These are phyloP conservation scores for Pemphigus obesinymphae DNA, from an alignment of 1,140 invertebrate genomes.

Conservation along the genomic window DNA sequence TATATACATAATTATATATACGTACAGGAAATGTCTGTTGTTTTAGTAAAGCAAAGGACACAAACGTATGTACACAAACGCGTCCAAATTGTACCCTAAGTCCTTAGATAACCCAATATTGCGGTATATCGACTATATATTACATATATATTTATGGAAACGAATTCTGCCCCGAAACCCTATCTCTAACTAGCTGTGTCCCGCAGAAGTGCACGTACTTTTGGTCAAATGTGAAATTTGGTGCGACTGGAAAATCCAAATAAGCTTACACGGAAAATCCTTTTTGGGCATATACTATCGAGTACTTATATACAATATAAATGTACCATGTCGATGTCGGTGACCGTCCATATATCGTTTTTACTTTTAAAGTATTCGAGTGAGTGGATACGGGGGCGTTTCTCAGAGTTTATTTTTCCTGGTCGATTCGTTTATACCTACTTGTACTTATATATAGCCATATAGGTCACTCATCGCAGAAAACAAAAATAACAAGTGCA, in stretches of 20 bases:
- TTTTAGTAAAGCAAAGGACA: too few relatives aligned
- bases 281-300: background rate
- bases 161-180: background rate
- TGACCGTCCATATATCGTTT: background rate
- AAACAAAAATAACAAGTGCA: background rate
- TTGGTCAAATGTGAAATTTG: background rate
- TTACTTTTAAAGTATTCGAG: background rate
- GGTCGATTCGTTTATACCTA: too few relatives aligned
- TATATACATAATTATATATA: background rate
- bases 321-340: too few relatives aligned
- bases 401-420: background rate
- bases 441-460: background rate
- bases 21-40: background rate
- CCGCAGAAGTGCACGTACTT: background rate
- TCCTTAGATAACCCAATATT: background rate
- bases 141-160: too few relatives aligned
- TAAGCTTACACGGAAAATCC: background rate
- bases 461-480: background rate
- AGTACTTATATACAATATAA: too few relatives aligned
- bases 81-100: background rate
- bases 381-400: too few relatives aligned
- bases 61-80: background rate
- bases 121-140: background rate
- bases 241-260: background rate
- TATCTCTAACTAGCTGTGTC: background rate